phyloP scores from a whole-genome alignment of 2,888 invertebrate species.

The Endotricha flammealis region DNA sequence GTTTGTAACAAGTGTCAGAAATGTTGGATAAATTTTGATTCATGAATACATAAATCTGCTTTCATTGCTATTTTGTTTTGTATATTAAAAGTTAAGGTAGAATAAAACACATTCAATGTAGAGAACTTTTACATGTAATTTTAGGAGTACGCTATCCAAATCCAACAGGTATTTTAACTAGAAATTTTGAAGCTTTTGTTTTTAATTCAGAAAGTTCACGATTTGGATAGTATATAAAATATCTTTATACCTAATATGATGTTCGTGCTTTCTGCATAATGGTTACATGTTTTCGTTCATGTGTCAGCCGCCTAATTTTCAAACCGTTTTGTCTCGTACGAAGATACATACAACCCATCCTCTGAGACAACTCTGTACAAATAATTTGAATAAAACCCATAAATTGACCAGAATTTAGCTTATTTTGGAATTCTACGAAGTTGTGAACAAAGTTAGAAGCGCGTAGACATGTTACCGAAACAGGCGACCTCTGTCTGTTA shows the following conservation, averaged over 20 bases:
- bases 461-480: constrained; percentile 21
- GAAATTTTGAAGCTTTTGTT: no score
- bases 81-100: constrained; percentile 26
- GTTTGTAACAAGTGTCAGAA: constrained; percentile 37
- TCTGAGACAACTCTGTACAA: constrained; percentile 18
- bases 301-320: no score
- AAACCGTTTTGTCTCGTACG: neutral
- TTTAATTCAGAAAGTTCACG: no score
- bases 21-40: constrained; percentile 29
- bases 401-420: constrained; percentile 28
- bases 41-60: constrained; percentile 55
- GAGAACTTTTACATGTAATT: no score
- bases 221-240: no score
- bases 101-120: neutral
- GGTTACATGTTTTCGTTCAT: no score
- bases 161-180: no score
- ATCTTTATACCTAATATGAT: no score
- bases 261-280: no score
- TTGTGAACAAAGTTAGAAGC: constrained; percentile 25
- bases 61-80: constrained; percentile 42
- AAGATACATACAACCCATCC: constrained; percentile 11
- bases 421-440: constrained; percentile 23
- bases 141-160: no score
- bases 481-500: constrained; percentile 13
- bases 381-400: constrained; percentile 34